Evolutionary conservation across 2,888 invertebrate species (phyloP).

Genomic region (Clitarchus hookeri): DNA sequence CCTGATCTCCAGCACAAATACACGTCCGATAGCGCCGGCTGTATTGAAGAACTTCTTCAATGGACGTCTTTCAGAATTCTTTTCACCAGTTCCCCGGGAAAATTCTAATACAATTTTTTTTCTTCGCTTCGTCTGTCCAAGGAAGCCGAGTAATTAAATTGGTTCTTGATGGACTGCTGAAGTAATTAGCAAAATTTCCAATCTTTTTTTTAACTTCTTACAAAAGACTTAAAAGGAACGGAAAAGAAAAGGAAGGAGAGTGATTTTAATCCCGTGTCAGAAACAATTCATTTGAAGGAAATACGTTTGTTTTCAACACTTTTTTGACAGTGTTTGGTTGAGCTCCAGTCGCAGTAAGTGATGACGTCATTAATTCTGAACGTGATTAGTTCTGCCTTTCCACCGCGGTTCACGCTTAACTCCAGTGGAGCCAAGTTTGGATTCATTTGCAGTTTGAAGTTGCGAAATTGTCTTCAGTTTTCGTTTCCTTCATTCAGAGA

Average conservation of each 20-base stretch:
- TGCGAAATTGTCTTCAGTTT: neutral
- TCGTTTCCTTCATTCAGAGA: no score
- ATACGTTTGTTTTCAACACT: constrained; percentile 14
- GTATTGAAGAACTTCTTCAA: constrained; percentile 24
- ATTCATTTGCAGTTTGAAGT: neutral
- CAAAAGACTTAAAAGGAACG: neutral
- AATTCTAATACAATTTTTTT: constrained; percentile 6
- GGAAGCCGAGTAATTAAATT: constrained; percentile 18
- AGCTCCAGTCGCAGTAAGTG: neutral
- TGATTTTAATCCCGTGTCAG: constrained; percentile 2
- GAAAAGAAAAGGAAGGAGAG: neutral
- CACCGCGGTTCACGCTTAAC: neutral
- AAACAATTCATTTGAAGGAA: neutral
- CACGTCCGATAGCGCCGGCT: constrained; percentile 15
- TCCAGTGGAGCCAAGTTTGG: neutral
- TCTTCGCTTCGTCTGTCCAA: neutral
- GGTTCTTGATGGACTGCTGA: constrained; percentile 21
- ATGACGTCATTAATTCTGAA: neutral
- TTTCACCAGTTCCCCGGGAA: constrained; percentile 1
- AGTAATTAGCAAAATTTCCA: constrained; percentile 24
- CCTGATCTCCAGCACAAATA: constrained; percentile 1
- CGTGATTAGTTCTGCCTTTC: neutral
- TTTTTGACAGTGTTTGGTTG: neutral
- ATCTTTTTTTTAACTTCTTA: neutral
- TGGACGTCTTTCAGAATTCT: constrained; percentile 18